Evolutionary conservation across 2,888 invertebrate species (phyloP).

Genomic region (Neoascia interrupta): DNA sequence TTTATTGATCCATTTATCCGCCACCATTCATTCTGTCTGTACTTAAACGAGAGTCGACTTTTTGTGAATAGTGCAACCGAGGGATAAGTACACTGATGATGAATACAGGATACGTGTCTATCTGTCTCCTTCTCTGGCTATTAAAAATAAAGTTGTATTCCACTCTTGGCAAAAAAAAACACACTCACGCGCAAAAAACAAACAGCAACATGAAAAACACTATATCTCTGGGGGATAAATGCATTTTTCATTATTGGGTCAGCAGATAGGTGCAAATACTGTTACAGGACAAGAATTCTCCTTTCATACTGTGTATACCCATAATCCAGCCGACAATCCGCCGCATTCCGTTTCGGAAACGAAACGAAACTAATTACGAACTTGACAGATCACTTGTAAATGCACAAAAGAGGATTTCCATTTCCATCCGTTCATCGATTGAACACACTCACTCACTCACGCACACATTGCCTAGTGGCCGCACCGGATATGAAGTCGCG

Average conservation of each 20-base stretch:
- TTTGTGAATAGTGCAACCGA: slow-evolving; percentile 55
- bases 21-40: slow-evolving; percentile 58
- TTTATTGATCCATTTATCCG: slow-evolving; percentile 69
- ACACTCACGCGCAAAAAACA: background rate
- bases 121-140: slow-evolving; percentile 30
- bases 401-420: slow-evolving; percentile 59
- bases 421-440: slow-evolving; percentile 59
- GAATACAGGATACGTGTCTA: slow-evolving; percentile 1
- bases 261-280: slow-evolving; percentile 58
- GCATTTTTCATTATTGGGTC: slow-evolving; percentile 67
- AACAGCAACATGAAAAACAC: background rate
- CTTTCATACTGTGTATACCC: background rate
- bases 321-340: slow-evolving; percentile 45
- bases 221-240: slow-evolving; percentile 32
- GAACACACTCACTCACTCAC: slow-evolving; percentile 27
- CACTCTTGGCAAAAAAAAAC: background rate
- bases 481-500: slow-evolving; percentile 62
- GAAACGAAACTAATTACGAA: slow-evolving; percentile 69
- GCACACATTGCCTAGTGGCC: slow-evolving; percentile 29
- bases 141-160: too few relatives aligned
- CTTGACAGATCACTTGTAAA: slow-evolving; percentile 70
- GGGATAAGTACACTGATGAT: slow-evolving; percentile 32
- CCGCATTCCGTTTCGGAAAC: slow-evolving; percentile 66
- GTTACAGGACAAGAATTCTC: slow-evolving; percentile 36
- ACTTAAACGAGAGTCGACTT: slow-evolving; percentile 60